Evolutionary conservation across 2,113 vertebrate species (phyloP), one percentile per base, ranked within the genome.

Genomic region (Hystrix brachyura): DNA sequence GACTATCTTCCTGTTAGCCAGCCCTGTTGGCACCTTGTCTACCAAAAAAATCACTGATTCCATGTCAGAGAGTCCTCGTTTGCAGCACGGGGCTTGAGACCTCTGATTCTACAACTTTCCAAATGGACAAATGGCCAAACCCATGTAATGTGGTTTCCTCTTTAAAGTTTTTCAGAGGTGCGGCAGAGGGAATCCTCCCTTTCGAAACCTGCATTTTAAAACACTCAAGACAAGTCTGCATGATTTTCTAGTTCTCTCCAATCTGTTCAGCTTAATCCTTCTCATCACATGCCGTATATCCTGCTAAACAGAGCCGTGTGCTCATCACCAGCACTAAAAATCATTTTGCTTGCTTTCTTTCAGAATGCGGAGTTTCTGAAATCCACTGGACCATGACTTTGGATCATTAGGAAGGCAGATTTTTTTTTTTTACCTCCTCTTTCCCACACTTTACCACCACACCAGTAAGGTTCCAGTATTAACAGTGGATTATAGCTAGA

Each of bases 361-460:
- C 69, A 78, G 87, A 91, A 88, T 53, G 67, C 48, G 46, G 32
- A 38, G 5, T 84, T 82, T 94, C 93, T 86, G 65, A 95, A 95
- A 38, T 62, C 48, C 83, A 48, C 32, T 65, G 85, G 87, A 60
- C 83, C 38, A 8, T 60, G 60, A 55, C 83, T 78, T 62, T n/a
- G 62, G 60, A 34, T 82, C 72, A 72, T 85, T 18, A 71, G 83
- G 6, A 38, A 62, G 43, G 60, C 43, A 27, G 71, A 69, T 91
- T 92, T 87, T 65, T n/a, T n/a, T n/a, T n/a, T n/a, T n/a, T n/a
- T n/a, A n/a, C 27, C 48, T 74, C 43, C 27, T 65, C 29, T 53
- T 65, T 86, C 57, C 62, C 38, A 74, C 57, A 51, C 55, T 79
- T 88, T 78, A 21, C 34, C 51, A 80, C 15, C 51, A 85, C 11